These are phyloP conservation scores for Caenorhabditis sp. DNA, from an alignment of 2,888 invertebrate genomes.

Conservation along the genomic window DNA sequence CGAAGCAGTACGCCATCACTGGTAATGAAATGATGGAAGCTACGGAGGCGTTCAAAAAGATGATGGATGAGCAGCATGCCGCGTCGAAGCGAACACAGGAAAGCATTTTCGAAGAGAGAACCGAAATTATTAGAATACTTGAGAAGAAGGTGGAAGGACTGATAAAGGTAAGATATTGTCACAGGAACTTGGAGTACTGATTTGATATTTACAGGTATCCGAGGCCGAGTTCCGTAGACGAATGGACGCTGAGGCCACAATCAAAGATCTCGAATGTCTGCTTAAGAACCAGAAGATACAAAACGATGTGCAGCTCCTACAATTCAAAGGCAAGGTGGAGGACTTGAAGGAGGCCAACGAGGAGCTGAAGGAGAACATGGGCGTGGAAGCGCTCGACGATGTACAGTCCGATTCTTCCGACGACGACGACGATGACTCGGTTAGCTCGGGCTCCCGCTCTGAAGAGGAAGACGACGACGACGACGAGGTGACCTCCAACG, in stretches of 20 bases:
- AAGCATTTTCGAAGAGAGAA: no score
- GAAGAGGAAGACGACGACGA: not conserved
- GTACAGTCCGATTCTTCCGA: not conserved
- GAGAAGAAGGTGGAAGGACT: not conserved
- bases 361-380: slow-evolving; percentile 14
- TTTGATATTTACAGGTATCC: no score
- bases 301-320: no score
- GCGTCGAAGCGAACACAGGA: no score
- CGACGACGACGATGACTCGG: slow-evolving; percentile 3
- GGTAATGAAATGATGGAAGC: no score
- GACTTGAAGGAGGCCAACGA: slow-evolving; percentile 8
- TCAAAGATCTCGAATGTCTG: no score
- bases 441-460: slow-evolving; percentile 2
- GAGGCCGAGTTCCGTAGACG: no score
- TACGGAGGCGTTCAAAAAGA: not conserved
- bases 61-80: not conserved
- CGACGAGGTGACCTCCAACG: no score
- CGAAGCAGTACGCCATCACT: no score
- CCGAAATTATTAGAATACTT: not conserved
- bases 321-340: not conserved
- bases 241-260: no score
- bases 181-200: no score
- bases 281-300: not conserved
- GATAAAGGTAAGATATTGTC: slow-evolving; percentile 5
- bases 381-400: slow-evolving; percentile 16